These are phyloP conservation scores for Anthopleura sola DNA, from an alignment of 64 coral and sea anemone species.

Conservation along the genomic window DNA sequence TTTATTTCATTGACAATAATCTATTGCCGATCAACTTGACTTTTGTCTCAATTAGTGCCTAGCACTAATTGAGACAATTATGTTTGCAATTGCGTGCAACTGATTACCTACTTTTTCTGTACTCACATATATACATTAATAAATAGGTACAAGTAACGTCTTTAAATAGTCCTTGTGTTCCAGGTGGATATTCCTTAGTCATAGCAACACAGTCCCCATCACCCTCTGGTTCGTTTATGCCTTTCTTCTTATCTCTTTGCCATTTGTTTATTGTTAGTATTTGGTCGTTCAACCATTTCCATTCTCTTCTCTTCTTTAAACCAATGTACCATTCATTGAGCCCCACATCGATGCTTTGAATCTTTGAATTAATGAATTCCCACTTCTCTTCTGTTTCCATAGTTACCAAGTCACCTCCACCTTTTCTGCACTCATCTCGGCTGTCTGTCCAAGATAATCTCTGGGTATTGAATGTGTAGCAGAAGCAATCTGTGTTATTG, in stretches of 20 bases:
- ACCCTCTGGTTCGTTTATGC: not conserved
- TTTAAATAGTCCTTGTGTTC: conserved; percentile 34
- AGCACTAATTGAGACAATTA: too few species aligned
- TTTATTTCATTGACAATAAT: too few species aligned
- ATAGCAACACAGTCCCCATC: conserved; percentile 30
- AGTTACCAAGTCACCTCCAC: conserved; percentile 21
- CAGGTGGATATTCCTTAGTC: conserved; percentile 25
- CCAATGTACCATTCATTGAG: conserved; percentile 47
- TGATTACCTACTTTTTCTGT: not conserved
- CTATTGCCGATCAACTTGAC: too few species aligned
- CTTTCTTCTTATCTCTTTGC: not conserved
- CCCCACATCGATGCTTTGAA: not conserved
- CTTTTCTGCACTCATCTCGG: not conserved
- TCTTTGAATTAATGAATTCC: conserved; percentile 9
- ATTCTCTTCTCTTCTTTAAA: conserved; percentile 22
- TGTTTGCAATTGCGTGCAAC: too few species aligned
- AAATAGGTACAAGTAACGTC: not conserved
- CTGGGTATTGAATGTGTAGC: not conserved
- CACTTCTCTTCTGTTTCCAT: conserved; percentile 44
- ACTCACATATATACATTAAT: not conserved
- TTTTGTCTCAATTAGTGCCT: too few species aligned
- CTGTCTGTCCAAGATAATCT: not conserved
- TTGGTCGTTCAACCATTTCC: conserved; percentile 30
- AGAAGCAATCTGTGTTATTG: not conserved
- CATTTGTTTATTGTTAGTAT: conserved; percentile 19